phyloP scores from a whole-genome alignment of 2,888 invertebrate species.

The Tanytarsus gracilentus region DNA sequence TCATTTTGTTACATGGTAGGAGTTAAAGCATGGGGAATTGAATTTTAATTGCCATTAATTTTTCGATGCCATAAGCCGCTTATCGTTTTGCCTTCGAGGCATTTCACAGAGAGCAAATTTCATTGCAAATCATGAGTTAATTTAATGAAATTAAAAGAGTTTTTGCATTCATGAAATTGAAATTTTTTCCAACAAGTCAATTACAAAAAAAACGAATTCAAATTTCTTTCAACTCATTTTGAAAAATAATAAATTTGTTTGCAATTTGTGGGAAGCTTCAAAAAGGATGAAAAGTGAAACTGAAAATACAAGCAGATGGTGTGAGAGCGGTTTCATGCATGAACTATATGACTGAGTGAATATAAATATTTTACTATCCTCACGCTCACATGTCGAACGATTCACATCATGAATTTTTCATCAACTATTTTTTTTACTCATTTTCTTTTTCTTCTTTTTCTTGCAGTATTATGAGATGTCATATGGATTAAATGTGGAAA shows the following conservation, averaged over 20 bases:
- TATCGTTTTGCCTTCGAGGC: not conserved
- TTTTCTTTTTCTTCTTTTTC: conserved; percentile 35
- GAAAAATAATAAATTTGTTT: no score
- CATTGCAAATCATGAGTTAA: no score
- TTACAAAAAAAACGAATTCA: no score
- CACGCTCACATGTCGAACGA: not conserved
- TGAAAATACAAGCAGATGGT: no score
- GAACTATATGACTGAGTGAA: conserved; percentile 16
- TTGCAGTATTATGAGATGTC: conserved; percentile 77
- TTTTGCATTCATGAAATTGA: no score
- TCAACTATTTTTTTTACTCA: not conserved
- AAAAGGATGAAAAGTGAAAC: no score
- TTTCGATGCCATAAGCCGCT: conserved; percentile 15
- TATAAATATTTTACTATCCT: conserved; percentile 16
- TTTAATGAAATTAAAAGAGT: not conserved
- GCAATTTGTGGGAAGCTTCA: no score
- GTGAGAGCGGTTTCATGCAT: no score
- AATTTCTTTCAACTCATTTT: no score
- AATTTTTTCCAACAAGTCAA: not conserved
- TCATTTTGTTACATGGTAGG: not conserved
- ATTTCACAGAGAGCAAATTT: not conserved
- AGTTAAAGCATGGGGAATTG: conserved; percentile 16
- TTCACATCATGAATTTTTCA: conserved; percentile 2
- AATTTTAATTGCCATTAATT: conserved; percentile 23
- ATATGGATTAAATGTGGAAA: conserved; percentile 88